These are phyloP conservation scores for Erynnis tages DNA, from an alignment of 2,888 invertebrate species.

Conservation along the genomic window DNA sequence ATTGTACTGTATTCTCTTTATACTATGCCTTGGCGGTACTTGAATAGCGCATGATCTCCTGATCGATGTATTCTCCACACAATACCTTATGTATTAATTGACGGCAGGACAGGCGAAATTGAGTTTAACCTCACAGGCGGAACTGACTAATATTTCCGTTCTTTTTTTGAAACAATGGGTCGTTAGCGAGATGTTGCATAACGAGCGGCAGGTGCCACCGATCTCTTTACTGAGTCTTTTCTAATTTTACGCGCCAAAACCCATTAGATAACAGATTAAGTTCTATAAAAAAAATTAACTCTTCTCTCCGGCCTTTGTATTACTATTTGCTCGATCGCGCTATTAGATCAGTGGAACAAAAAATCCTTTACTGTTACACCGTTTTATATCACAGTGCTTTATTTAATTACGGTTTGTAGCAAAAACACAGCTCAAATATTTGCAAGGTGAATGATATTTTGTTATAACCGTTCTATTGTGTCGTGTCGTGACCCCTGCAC, in stretches of 20 bases:
- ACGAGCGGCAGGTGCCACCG: slow-evolving; percentile 38
- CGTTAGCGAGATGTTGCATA: slow-evolving; percentile 45
- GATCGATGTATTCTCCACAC: slow-evolving; percentile 37
- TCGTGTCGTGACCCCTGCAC: slow-evolving; percentile 37
- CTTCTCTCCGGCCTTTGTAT: slow-evolving; percentile 14
- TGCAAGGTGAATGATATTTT: slow-evolving; percentile 35
- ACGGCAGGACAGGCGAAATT: slow-evolving; percentile 37
- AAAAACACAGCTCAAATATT: slow-evolving; percentile 26
- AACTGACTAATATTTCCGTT: slow-evolving; percentile 51
- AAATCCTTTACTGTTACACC: neutral
- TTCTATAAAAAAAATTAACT: slow-evolving; percentile 1
- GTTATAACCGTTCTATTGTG: slow-evolving; percentile 32
- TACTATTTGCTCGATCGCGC: slow-evolving; percentile 12
- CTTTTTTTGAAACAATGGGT: slow-evolving; percentile 49
- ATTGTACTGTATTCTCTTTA: too few species aligned
- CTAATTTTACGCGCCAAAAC: slow-evolving; percentile 42
- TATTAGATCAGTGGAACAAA: slow-evolving; percentile 11
- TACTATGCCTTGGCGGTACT: too few species aligned
- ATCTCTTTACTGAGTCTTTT: slow-evolving; percentile 32
- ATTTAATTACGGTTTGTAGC: neutral
- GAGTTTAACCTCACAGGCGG: slow-evolving; percentile 55
- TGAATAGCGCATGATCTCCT: slow-evolving; percentile 35
- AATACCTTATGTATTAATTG: slow-evolving; percentile 36
- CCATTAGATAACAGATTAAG: slow-evolving; percentile 37
- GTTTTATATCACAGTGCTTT: slow-evolving; percentile 2